A percentile compares a stretch with the other conserved stretches of the same genome.
phyloP scores from a whole-genome alignment of 2,113 vertebrate genomes.

The Genyomyrus donnyi region DNA sequence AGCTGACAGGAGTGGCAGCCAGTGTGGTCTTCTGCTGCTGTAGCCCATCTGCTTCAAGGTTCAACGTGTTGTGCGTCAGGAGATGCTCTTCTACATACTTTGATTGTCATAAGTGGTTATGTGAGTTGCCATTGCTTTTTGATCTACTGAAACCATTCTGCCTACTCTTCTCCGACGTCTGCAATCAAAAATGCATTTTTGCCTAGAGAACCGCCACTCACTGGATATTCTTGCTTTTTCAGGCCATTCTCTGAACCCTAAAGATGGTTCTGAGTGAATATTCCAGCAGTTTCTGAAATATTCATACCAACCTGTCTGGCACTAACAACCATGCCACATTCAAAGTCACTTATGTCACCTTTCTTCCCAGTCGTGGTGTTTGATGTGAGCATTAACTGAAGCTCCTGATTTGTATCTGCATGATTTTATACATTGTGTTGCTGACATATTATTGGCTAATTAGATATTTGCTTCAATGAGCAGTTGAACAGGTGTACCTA shows the following conservation, averaged over 20 bases:
- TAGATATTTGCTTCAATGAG: background rate
- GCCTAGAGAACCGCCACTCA: background rate
- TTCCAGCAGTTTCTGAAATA: background rate
- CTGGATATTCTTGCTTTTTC: background rate
- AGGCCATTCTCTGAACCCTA: background rate
- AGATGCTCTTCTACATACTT: background rate
- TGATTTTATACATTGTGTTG: background rate
- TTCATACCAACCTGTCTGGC: background rate
- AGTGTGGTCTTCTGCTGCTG: background rate
- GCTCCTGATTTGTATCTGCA: background rate
- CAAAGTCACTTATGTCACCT: background rate
- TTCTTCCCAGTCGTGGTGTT: background rate
- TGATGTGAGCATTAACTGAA: background rate
- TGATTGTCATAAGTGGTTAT: background rate
- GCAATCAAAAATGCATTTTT: background rate
- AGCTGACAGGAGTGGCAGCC: background rate
- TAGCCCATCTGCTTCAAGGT: background rate
- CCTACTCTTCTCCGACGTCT: background rate
- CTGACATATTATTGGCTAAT: background rate
- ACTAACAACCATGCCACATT: background rate
- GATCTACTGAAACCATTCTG: background rate
- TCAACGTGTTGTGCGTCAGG: background rate
- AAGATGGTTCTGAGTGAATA: background rate
- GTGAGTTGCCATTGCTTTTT: background rate
- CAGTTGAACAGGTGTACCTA: background rate